Evolutionary conservation across 2,888 invertebrate genomes (phyloP), one percentile per base, ranked within the genome.

Genomic region (Watsonalla cultraria): DNA sequence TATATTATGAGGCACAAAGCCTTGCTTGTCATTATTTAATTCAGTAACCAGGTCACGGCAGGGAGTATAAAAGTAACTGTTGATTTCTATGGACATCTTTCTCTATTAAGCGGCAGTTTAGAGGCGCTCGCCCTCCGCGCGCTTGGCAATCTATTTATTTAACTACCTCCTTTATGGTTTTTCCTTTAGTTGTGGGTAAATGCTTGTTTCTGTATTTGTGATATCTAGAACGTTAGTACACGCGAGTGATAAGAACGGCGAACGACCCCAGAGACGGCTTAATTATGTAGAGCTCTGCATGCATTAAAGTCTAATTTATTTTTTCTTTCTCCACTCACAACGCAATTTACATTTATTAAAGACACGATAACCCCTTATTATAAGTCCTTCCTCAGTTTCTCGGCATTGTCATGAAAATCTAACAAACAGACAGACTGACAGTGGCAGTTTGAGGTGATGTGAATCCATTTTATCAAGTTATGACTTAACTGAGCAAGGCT

Each of bases 41-140:
- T 76, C 63, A 48, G 71, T 61, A 80, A 72, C 64, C 74, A 61
- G 65, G 76, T 76, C 79, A 79, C 80, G 80, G 63, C 59, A 61
- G 54, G 58, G 64, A 69, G 68, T 73, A 78, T 80, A 79, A 81
- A 79, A 78, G 72, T 77, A 77, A 80, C 77, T 75, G 81, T 83
- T 82, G 82, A 82, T 82, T 77, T 77, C 72, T 71, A 66, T 60
- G 74, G 78, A 76, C 82, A 80, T 82, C 63, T 75, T 76, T 82
- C 81, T 78, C 74, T 82, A 84, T 83, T 84, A 82, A 79, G 80
- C 60, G 78, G 78, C 75, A 80, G 77, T 83, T 83, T 78, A 72
- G 76, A 72, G 64, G 77, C 78, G 73, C 58, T 65, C 70, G 69
- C 74, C 71, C 76, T 72, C 68, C 62, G 62, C 60, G 71, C 73